Conservation (phyloP, 2,113 vertebrate species). For the Choloepus hoffmanni region DNA sequence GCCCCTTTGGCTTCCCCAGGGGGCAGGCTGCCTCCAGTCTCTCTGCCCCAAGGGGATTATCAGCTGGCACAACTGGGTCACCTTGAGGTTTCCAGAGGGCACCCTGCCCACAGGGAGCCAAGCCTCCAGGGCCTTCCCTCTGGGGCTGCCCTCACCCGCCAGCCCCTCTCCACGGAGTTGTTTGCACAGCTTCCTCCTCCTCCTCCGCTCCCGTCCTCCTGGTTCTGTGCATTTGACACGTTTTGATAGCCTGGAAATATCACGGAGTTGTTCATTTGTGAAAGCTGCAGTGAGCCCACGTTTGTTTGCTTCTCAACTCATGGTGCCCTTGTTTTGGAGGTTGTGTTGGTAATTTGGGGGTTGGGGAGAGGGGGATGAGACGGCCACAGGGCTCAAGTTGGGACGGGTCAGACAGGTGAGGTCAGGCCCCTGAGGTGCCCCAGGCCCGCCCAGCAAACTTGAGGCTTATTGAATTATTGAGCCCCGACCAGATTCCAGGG, state of each 20-base stretch:
- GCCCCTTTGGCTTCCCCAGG: neutral
- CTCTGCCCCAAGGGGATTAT: neutral
- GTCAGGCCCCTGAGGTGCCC: neutral
- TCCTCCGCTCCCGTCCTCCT: neutral
- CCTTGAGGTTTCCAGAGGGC: neutral
- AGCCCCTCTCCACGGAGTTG: neutral
- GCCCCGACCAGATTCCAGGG: conserved; percentile 62
- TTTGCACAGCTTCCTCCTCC: neutral
- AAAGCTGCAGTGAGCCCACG: neutral
- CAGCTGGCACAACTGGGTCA: neutral
- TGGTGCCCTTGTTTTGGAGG: neutral
- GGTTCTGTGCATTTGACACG: neutral
- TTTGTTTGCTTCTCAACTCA: conserved; percentile 35
- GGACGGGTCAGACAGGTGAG: conserved; percentile 30
- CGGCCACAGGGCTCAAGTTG: neutral
- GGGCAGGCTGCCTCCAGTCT: neutral
- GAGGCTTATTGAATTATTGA: conserved; percentile 74
- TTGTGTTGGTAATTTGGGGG: neutral
- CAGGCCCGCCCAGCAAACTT: conserved; percentile 38
- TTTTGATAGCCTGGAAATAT: conserved; percentile 31
- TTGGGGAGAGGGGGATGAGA: neutral
- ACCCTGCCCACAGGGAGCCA: neutral
- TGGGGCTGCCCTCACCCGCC: neutral
- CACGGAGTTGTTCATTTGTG: conserved; percentile 46
- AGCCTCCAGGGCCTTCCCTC: neutral